phyloP scores from a whole-genome alignment of 2,113 vertebrate genomes.

The Pseudopodoces humilis region DNA sequence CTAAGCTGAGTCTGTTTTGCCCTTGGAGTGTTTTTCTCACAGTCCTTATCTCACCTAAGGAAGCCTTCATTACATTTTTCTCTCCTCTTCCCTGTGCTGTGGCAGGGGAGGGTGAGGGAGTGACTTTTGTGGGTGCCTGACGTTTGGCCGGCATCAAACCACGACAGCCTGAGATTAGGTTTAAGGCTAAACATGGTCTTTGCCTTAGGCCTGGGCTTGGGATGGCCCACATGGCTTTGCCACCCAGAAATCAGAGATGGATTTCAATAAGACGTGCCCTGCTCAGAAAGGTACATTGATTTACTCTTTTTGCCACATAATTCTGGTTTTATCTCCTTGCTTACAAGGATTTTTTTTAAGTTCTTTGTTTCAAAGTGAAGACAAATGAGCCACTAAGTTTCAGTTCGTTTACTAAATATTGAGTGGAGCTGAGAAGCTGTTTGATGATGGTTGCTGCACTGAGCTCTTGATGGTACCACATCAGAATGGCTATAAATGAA shows the following conservation, averaged over 20 bases:
- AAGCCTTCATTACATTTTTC: too few relatives aligned
- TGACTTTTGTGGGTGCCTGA: too few relatives aligned
- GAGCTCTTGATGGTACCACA: background rate
- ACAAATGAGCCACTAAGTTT: background rate
- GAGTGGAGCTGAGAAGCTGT: background rate
- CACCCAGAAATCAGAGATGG: background rate
- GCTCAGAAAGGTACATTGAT: background rate
- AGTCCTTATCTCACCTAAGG: too few relatives aligned
- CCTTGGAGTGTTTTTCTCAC: too few relatives aligned
- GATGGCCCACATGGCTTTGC: background rate
- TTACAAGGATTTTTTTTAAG: background rate
- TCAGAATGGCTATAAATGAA: background rate
- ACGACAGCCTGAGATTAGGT: background rate
- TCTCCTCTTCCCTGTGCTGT: background rate
- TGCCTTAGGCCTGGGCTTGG: background rate
- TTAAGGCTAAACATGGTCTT: background rate
- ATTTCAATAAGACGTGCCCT: background rate
- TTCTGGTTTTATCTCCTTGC: background rate
- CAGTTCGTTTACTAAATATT: background rate
- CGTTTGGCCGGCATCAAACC: background rate
- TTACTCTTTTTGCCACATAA: background rate
- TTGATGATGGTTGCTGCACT: background rate
- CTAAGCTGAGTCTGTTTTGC: too few relatives aligned
- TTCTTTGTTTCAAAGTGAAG: background rate
- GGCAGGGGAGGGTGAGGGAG: background rate